Evolutionary conservation across 2,113 vertebrate species (phyloP), one percentile per base, ranked within the genome.

Genomic region (Anhinga anhinga): DNA sequence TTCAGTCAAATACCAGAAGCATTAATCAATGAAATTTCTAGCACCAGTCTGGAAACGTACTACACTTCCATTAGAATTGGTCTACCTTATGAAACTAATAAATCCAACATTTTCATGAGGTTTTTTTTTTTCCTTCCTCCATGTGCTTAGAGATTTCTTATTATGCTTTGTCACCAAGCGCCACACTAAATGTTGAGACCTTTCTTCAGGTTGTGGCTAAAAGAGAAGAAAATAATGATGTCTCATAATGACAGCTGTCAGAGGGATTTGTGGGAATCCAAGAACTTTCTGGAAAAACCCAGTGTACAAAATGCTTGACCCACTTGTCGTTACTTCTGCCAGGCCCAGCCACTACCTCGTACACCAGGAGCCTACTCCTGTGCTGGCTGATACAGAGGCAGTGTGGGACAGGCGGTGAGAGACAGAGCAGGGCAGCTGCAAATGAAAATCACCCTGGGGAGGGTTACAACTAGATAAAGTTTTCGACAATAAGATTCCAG

Each of bases 391-490:
- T 10, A 71, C 44, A 1, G 73, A 84, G 73, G 95, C 86, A 67
- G 97, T 9, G 71, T 93, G 97, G 98, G 98, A 97, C 96, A 96
- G 92, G 95, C 97, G 81, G 95, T 15, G 97, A 98, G 98, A 98
- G 97, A 98, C 97, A 86, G 97, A 98, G 83, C 97, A 94, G 98
- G 98, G 98, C 98, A 98, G 98, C 98, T 98, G 98, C 98, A 97
- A 98, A 98, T 96, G 96, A 98, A 98, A 98, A 98, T 97, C 98
- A 98, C 98, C 98, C 98, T 94, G 91, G 98, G 98, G 98, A 98
- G 96, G 97, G 97, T 98, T 98, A 96, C 98, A 98, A 98, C 98
- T 96, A 98, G 98, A 99, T 98, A 98, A 98, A 98, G 98, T 99
- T 98, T 98, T 98, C 96, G 74, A 98, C 98, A 98, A 98, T 98